Percentiles rank a stretch among this genome's conserved stretches.
phyloP scores from a whole-genome alignment of 1,140 invertebrate genomes.

The Pseudomyrmex concolor region DNA sequence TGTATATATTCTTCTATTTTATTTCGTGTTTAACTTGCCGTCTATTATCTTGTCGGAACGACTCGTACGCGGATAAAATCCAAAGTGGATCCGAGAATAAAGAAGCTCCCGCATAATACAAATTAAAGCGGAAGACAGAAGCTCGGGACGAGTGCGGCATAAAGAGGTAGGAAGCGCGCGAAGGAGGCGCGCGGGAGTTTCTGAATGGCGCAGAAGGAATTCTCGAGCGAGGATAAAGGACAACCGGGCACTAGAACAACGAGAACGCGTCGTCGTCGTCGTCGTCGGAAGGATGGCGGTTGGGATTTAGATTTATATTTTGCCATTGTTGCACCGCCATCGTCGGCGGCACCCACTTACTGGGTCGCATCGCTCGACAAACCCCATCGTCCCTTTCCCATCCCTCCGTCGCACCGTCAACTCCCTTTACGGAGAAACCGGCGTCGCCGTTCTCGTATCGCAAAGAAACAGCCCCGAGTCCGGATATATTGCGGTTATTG shows the following conservation, averaged over 20 bases:
- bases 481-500: conserved; percentile 79
- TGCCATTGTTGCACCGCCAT: conserved; percentile 69
- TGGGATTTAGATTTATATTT: conserved; percentile 79
- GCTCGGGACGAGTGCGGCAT: conserved; percentile 1
- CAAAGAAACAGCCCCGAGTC: conserved; percentile 66
- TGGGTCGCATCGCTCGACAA: conserved; percentile 59
- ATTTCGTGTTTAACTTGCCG: conserved; percentile 40
- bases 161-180: conserved; percentile 46
- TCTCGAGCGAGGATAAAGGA: conserved; percentile 37
- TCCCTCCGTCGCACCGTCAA: conserved; percentile 6
- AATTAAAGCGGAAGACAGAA: conserved; percentile 59
- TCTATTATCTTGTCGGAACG: conserved; percentile 49
- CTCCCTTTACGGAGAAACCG: conserved; percentile 41
- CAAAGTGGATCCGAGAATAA: conserved; percentile 39
- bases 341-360: conserved; percentile 54
- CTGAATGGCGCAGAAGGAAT: conserved; percentile 42
- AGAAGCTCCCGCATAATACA: conserved; percentile 33
- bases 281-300: conserved; percentile 64
- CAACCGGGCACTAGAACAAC: background rate
- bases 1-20: conserved; percentile 26
- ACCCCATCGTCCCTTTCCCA: conserved; percentile 58
- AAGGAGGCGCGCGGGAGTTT: background rate
- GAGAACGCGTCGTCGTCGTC: conserved; percentile 10
- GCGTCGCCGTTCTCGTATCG: conserved; percentile 66
- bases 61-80: conserved; percentile 46